These are phyloP conservation scores for Ceyx cyanopectus DNA, from an alignment of 2,113 vertebrate genomes.

Conservation along the genomic window DNA sequence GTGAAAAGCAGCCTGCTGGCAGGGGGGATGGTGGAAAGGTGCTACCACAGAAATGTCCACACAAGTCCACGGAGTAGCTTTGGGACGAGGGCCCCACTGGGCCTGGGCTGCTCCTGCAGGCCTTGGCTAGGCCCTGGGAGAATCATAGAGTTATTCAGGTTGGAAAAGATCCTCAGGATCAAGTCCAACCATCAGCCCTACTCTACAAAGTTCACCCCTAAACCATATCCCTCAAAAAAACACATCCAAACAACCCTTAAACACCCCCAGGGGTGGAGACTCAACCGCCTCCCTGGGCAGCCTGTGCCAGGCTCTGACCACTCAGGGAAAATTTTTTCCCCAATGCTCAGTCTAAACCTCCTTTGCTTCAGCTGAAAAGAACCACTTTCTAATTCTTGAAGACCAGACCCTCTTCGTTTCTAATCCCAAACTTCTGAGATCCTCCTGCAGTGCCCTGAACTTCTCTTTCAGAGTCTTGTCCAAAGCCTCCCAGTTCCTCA, in stretches of 20 bases:
- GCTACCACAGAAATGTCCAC: not conserved
- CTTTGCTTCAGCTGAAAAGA: not conserved
- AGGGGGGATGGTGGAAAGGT: not conserved
- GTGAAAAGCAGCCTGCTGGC: not conserved
- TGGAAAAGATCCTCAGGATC: no score
- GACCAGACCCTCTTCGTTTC: not conserved
- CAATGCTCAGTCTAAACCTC: no score
- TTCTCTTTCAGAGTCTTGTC: not conserved
- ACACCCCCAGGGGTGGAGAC: no score
- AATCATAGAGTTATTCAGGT: no score
- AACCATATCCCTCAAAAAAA: no score
- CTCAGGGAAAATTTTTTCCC: no score
- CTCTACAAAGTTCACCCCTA: no score
- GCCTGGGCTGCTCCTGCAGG: accelerated
- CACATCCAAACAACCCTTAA: no score
- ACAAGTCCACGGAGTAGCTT: not conserved
- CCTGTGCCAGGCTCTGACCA: no score
- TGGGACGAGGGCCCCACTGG: not conserved
- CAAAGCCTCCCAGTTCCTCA: not conserved
- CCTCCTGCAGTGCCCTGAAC: not conserved
- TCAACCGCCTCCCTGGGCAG: no score
- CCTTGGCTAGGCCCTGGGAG: not conserved
- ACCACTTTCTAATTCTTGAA: not conserved
- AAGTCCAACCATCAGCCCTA: no score
- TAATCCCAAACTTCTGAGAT: not conserved